phyloP scores from a whole-genome alignment of 1,140 invertebrate species.

The Melipona quadrifasciata region DNA sequence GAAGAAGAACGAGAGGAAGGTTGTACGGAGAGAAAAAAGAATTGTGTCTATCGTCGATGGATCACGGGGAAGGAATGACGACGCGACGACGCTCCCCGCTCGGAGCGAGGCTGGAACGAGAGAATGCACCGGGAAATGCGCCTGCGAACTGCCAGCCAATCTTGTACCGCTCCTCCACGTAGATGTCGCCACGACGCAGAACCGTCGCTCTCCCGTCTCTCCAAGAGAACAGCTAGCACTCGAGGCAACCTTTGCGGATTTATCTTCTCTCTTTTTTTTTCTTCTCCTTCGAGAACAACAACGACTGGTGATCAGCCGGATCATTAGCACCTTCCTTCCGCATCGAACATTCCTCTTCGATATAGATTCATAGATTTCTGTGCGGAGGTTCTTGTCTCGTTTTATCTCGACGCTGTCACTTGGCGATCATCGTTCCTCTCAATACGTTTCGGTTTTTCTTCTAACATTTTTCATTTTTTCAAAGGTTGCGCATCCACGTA shows the following conservation, averaged over 20 bases:
- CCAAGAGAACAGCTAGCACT: neutral
- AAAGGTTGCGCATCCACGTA: neutral
- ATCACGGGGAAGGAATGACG: slow-evolving; percentile 56
- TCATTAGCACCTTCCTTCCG: neutral
- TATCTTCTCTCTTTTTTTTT: neutral
- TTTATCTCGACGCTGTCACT: neutral
- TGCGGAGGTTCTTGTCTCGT: too few species aligned
- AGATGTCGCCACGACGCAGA: slow-evolving; percentile 49
- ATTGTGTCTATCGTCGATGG: slow-evolving; percentile 1
- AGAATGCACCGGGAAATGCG: slow-evolving; percentile 54
- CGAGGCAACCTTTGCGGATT: neutral
- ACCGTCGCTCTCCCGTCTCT: too few species aligned
- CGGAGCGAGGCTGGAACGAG: slow-evolving; percentile 9
- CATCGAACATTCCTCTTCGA: neutral
- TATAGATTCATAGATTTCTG: neutral
- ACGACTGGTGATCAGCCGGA: neutral
- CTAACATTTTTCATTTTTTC: neutral
- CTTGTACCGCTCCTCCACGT: neutral
- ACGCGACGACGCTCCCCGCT: slow-evolving; percentile 4
- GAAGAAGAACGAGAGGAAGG: neutral
- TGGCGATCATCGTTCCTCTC: neutral
- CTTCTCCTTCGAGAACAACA: too few species aligned
- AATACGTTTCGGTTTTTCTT: neutral
- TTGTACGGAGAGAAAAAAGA: slow-evolving; percentile 4
- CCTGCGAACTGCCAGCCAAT: slow-evolving; percentile 52